Evolutionary conservation across 2,113 vertebrate species (phyloP), one percentile per base, ranked within the genome.

Genomic region (Todiramphus saurophagus): DNA sequence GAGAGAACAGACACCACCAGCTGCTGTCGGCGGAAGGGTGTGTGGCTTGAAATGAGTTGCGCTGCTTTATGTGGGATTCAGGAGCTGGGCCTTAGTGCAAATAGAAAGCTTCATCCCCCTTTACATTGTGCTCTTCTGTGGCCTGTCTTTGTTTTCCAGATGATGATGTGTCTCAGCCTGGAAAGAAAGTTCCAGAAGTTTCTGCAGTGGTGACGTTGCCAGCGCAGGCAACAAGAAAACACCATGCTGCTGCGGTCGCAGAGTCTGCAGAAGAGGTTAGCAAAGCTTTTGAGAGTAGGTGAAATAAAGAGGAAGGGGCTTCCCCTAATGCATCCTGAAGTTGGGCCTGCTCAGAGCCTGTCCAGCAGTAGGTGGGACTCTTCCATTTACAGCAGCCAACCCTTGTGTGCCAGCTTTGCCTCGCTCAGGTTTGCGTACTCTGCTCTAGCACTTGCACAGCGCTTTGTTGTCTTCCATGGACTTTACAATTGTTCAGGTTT

Each of bases 181-280:
- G 80, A 41, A 76, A 59, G 85, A 83, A 74, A 62, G 83, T 86
- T 5, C 30, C 93, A 85, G 96, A 93, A 82, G 76, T 90, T 97
- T 78, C 95, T 88, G 91, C 78, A 83, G 93, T 68, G 35, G 91
- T 96, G 83, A 93, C 63, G 74, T 62, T 96, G 59, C 97, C 96
- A 66, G 44, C 67, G 17, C 76, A 93, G 62, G 90, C 84, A 83
- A 50, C 82, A 92, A 72, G 87, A 77, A 95, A 72, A 53, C 83
- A 69, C 73, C 25, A 96, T 84, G 96, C 92, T 35, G 39, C 93
- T 87, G 75, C 75, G 53, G 48, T 76, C 78, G 64, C 87, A 21
- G 83, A 88, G 15, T 21, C 94, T 89, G 79, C 93, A 37, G 69
- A 82, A 91, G 89, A 97, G 98, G 98, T 98, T 41, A 97, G 98